Evolutionary conservation across 2,113 vertebrate species (phyloP).

Genomic region (Sphyrna mokarran): DNA sequence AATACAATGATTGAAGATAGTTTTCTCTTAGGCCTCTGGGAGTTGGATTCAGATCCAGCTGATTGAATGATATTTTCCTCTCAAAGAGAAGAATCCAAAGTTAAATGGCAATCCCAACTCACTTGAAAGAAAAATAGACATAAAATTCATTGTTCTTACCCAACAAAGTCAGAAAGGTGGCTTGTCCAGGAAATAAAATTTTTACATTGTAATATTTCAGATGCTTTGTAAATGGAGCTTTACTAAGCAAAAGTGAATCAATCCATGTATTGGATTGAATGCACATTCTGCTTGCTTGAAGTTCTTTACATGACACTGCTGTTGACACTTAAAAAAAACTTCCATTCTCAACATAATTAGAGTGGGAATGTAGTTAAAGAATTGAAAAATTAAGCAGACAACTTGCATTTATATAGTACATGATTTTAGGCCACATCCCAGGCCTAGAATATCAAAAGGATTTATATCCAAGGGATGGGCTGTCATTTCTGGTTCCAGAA

Average conservation of each 20-base stretch:
- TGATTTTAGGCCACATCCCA: no score
- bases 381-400: no score
- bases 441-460: no score
- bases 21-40: not conserved
- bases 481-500: no score
- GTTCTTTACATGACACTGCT: no score
- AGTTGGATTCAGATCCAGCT: not conserved
- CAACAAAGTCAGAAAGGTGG: not conserved
- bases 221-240: not conserved
- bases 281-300: no score
- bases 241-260: not conserved
- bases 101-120: not conserved
- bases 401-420: no score
- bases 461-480: no score
- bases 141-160: not conserved
- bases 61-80: not conserved
- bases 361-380: no score
- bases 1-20: not conserved
- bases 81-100: not conserved
- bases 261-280: not conserved
- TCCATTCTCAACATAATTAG: not conserved
- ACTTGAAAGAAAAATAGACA: not conserved
- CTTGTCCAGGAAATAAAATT: not conserved
- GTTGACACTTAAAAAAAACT: no score
- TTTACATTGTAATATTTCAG: not conserved